Evolutionary conservation across 1,140 invertebrate species (phyloP).

Genomic region (Platyura marginata): DNA sequence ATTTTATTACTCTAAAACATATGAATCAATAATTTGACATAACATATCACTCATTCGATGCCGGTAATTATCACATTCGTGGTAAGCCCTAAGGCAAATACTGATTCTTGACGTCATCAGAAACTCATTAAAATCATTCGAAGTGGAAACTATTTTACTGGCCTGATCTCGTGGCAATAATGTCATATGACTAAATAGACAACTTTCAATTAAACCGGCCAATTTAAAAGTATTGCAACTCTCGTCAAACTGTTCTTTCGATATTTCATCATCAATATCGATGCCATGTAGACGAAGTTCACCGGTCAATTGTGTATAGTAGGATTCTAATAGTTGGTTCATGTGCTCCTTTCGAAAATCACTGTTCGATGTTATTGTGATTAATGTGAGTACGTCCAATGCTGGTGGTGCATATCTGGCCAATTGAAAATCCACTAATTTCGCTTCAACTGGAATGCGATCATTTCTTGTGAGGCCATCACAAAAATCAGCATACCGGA

Average conservation of each 20-base stretch:
- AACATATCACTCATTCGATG: conserved; percentile 25
- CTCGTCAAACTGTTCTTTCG: conserved; percentile 20
- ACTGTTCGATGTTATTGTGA: not conserved
- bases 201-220: conserved; percentile 28
- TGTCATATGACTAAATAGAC: conserved; percentile 27
- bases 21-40: conserved; percentile 29
- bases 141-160: conserved; percentile 18
- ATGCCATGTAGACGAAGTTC: conserved; percentile 17
- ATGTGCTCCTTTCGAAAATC: not conserved
- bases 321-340: not conserved
- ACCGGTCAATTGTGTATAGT: not conserved
- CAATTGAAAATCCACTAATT: conserved; percentile 44
- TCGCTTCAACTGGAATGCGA: conserved; percentile 22
- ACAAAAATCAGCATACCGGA: conserved; percentile 17
- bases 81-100: conserved; percentile 25
- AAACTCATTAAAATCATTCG: conserved; percentile 20
- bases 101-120: conserved; percentile 25
- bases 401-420: conserved; percentile 32
- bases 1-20: too few species aligned
- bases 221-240: conserved; percentile 25
- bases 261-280: conserved; percentile 20
- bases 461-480: not conserved
- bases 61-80: conserved; percentile 20
- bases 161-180: conserved; percentile 18
- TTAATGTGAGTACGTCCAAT: conserved; percentile 24